Percentiles rank a stretch among this genome's conserved stretches.
Conservation (phyloP, 1,140 invertebrate species). For the Mizuhopecten yessoensis region DNA sequence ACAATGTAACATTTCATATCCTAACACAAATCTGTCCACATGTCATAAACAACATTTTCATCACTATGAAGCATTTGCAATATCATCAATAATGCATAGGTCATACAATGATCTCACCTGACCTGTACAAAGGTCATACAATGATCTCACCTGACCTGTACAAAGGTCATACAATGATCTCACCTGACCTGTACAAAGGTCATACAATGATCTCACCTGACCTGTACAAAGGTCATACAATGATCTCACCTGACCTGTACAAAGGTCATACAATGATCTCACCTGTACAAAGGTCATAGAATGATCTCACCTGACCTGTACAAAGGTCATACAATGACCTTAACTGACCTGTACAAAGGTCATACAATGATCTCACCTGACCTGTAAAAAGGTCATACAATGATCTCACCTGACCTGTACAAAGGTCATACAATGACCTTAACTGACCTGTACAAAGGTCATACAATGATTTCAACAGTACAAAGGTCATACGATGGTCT, state of each 20-base stretch:
- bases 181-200: neutral
- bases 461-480: neutral
- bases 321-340: no score
- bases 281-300: neutral
- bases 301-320: neutral
- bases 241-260: neutral
- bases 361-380: neutral
- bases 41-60: no score
- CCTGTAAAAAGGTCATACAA: neutral
- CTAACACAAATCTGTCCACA: no score
- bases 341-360: no score
- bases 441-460: slow-evolving; percentile 86
- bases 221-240: neutral
- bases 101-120: slow-evolving; percentile 84
- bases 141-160: no score
- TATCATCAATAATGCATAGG: no score
- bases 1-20: no score
- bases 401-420: neutral
- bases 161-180: neutral
- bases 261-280: neutral
- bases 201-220: neutral
- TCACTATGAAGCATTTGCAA: no score
- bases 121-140: neutral
- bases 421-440: neutral
- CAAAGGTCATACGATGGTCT: neutral